Conservation (phyloP, 2,888 invertebrate species). For the Epinotia ramella region DNA sequence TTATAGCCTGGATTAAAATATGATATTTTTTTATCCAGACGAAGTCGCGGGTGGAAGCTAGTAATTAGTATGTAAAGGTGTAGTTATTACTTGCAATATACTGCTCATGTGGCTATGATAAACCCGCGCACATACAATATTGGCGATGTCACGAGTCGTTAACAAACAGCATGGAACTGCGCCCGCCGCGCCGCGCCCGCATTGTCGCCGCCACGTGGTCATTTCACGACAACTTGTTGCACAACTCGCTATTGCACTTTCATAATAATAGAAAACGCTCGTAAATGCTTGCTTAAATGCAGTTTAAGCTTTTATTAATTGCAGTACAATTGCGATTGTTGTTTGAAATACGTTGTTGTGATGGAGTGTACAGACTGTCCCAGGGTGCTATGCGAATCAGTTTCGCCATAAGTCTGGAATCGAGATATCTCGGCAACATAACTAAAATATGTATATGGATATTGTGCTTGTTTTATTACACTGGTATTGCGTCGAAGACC, state of each 20-base stretch:
- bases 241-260: conserved; percentile 30
- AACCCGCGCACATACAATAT: not conserved
- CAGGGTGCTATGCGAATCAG: not conserved
- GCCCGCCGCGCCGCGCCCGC: not conserved
- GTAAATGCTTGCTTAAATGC: conserved; percentile 12
- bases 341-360: conserved; percentile 32
- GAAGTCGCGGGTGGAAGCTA: too few species aligned
- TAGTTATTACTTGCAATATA: too few species aligned
- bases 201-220: conserved; percentile 23
- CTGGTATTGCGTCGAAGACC: too few species aligned
- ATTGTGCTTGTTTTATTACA: too few species aligned
- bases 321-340: conserved; percentile 7
- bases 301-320: conserved; percentile 20
- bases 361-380: not conserved
- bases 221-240: conserved; percentile 22
- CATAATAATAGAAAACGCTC: conserved; percentile 36
- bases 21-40: too few species aligned
- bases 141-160: not conserved
- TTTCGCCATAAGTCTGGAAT: not conserved
- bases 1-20: too few species aligned
- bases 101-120: too few species aligned
- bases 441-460: too few species aligned
- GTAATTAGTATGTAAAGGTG: too few species aligned
- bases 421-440: not conserved
- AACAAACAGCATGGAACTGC: not conserved